Base-by-base conservation (phyloP, 2,888 invertebrate genomes). In the Cantharis lateralis region DNA sequence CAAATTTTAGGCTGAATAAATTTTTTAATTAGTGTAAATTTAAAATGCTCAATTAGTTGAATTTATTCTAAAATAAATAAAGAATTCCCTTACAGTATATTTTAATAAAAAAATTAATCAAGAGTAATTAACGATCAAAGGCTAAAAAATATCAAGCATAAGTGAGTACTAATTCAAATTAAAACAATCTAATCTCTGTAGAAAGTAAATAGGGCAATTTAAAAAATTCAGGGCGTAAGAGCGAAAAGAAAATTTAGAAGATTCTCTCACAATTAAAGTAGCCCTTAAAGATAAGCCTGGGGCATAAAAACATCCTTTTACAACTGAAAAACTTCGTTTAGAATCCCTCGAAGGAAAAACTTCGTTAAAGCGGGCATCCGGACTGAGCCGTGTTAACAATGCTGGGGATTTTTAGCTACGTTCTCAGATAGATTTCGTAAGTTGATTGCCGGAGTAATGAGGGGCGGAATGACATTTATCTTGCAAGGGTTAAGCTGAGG, bases 271-370 rank as follows among this genome's bases (percentile, higher is more conserved):
- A 87, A 87, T 87, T 88, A 88, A 87, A 88, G 87, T 86, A 84
- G 87, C 87, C 87, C 85, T 88, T 87, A 86, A 87, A 87, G 87
- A 87, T 87, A 87, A 87, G 89, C 89, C 88, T 84, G 84, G 86
- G 86, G 87, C 86, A 86, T 85, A 87, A 87, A 87, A 87, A 88
- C 87, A 87, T 87, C 87, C 87, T 85, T 85, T 83, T 82, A 85
- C 85, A 86, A 85, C 82, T 81, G 83, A 85, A 86, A 87, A 87
- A 87, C 86, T 86, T 86, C 86, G 87, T 86, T 78, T 86, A 86
- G 84, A 83, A 84, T 84, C 85, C 84, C 84, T 84, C 79, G 80
- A 82, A 82, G 83, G 83, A 85, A 86, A 85, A 85, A 86, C 85
- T 86, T 86, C 86, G 86, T 86, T 86, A 86, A 85, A 78, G 78